Evolutionary conservation across 2,113 vertebrate species (phyloP), one percentile per base, ranked within the genome.

Genomic region (Sceloporus undulatus): DNA sequence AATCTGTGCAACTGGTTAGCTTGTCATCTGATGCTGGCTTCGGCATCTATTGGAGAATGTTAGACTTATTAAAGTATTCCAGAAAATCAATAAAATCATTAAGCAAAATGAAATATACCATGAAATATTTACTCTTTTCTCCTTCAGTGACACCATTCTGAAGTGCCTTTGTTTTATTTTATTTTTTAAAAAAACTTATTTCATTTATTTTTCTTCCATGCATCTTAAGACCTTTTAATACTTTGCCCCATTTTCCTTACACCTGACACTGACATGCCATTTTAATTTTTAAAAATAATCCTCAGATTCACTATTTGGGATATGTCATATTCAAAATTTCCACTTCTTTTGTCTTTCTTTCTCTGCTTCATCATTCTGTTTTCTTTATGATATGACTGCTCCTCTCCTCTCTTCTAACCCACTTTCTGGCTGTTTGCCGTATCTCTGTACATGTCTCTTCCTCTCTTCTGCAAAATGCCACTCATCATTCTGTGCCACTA

Each of bases 401-500:
- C 19, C 73, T 90, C 54, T 84, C 85, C 74, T 73, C 9, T 40
- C 75, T 76, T 6, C 52, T 90, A 90, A 91, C 48, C 77, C 84
- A 14, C 71, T 91, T 16, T 86, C 88, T 93, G 62, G 25, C 86
- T 74, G 91, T 68, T 85, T 62, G 85, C 85, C 88, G 27, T 92
- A 91, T 91, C 92, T 93, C 79, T 92, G 88, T 82, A 93, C 92
- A 83, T 88, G 93, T 92, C 13, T 70, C 76, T 79, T 91, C 75
- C 65, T 85, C 71, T 89, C 23, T 85, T 87, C 91, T 86, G 89
- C 78, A 93, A 94, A 93, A 56, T 90, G 92, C 1, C 0, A 65
- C 91, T 93, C 90, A 93, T 93, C 93, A 92, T 93, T 95, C 89
- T 87, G 73, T 94, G 91, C 93, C 86, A 92, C 74, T 91, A 91